A percentile compares a stretch with the other conserved stretches of the same genome.
Conservation (phyloP, 2,888 invertebrate species). For the Atethmia centrago region DNA sequence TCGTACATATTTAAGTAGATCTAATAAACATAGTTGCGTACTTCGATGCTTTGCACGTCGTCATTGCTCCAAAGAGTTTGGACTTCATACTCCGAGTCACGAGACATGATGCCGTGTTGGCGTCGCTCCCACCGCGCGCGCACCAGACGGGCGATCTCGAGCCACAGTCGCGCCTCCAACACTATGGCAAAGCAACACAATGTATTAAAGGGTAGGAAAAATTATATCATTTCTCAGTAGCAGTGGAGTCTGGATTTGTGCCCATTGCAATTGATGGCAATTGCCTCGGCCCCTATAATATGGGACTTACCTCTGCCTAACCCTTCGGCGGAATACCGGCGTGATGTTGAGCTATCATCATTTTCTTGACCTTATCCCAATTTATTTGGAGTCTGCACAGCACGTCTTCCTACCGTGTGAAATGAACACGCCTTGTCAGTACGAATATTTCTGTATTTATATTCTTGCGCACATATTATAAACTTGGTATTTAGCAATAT, state of each 20-base stretch:
- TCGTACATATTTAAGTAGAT: too few relatives aligned
- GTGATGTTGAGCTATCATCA: background rate
- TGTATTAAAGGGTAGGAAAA: background rate
- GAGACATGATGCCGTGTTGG: conserved; percentile 61
- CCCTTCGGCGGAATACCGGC: background rate
- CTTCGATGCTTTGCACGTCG: conserved; percentile 84
- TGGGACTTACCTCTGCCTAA: background rate
- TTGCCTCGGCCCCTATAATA: background rate
- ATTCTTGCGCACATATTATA: too few relatives aligned
- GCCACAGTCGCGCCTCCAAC: conserved; percentile 82
- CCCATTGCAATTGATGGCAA: background rate
- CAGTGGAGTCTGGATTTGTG: background rate
- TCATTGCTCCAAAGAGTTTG: conserved; percentile 85
- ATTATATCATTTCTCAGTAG: too few relatives aligned
- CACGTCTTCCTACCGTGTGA: too few relatives aligned
- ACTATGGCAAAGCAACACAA: conserved; percentile 51
- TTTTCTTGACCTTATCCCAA: background rate
- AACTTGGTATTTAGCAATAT: too few relatives aligned
- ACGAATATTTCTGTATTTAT: too few relatives aligned
- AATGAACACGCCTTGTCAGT: too few relatives aligned
- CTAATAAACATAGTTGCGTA: conserved; percentile 82
- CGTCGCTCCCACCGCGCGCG: conserved; percentile 80
- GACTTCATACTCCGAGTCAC: conserved; percentile 72
- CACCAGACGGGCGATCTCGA: conserved; percentile 82
- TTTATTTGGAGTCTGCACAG: background rate